Evolutionary conservation across 2,113 vertebrate species (phyloP).

Genomic region (Phoxinus phoxinus): DNA sequence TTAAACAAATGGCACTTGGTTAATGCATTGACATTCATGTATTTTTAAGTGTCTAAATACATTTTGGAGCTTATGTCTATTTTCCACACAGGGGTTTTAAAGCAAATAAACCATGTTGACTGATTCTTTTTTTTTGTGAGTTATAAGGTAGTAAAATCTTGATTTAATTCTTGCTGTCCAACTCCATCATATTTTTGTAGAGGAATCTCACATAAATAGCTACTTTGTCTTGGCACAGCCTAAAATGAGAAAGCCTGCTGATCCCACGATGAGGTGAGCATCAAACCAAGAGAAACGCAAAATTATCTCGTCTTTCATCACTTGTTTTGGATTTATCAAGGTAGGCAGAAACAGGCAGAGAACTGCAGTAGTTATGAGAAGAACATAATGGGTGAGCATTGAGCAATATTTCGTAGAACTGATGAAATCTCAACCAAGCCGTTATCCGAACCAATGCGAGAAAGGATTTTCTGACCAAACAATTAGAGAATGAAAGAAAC

Average conservation of each 20-base stretch:
- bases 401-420: neutral
- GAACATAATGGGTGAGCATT: neutral
- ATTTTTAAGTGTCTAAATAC: neutral
- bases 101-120: neutral
- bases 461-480: neutral
- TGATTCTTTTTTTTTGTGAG: neutral
- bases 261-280: neutral
- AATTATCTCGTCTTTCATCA: neutral
- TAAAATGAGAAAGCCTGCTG: neutral
- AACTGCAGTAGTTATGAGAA: slow-evolving; percentile 1
- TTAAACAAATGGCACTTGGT: neutral
- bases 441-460: neutral
- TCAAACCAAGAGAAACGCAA: neutral
- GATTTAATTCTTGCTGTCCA: neutral
- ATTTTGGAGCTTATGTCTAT: too few relatives aligned
- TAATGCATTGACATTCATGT: neutral
- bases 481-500: neutral
- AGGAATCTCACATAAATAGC: neutral
- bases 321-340: neutral
- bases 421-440: neutral
- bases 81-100: too few relatives aligned
- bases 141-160: neutral
- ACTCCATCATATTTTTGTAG: neutral
- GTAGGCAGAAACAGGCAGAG: neutral
- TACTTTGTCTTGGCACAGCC: slow-evolving; percentile 2